Base-by-base conservation (phyloP, 2,797 vertebrate species). In the Myripristis murdjan region DNA sequence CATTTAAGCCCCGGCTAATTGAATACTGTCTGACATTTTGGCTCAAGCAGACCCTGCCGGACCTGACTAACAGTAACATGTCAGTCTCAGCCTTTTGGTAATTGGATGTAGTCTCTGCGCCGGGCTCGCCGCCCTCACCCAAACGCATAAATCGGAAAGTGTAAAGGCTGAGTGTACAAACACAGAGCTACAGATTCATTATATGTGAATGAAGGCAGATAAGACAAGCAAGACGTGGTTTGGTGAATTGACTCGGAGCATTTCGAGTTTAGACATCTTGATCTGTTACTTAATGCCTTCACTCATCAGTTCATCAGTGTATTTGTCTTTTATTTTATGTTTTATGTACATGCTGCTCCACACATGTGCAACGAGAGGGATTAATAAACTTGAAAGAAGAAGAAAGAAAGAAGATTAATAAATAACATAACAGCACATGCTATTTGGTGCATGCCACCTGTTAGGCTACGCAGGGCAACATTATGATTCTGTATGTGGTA, bases 11-110 rank as follows among this genome's bases (percentile, higher is more conserved):
- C 2, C 3, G 44, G 58, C 85, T 89, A 90, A 92, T 85, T 92
- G 86, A 92, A 88, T 51, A 43, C 78, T 59, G 70, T 58, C 73
- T 90, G 90, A 90, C 86, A 91, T 92, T 89, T 87, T 46, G 46
- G 70, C 64, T 81, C 77, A 58, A 47, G 60, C 67, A 54, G 44
- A 54, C 71, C 76, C 18, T 51, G 64, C 39, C 61, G 75, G 68
- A 83, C 73, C 79, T 87, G 87, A 81, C 89, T 88, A 86, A 90
- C 70, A 70, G 64, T 15, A 73, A 72, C 87, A 54, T 72, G 80
- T 88, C 82, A 84, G 77, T 58, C 73, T 79, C 66, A 9, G 18
- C 73, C 59, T 74, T 52, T 81, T 68, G 3, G 39, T 69, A 61
- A 92, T 92, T 91, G 87, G 74, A 68, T 79, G 80, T 78, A 51